Base-by-base conservation (phyloP, 1,140 invertebrate genomes). In the Calycopis cecrops region DNA sequence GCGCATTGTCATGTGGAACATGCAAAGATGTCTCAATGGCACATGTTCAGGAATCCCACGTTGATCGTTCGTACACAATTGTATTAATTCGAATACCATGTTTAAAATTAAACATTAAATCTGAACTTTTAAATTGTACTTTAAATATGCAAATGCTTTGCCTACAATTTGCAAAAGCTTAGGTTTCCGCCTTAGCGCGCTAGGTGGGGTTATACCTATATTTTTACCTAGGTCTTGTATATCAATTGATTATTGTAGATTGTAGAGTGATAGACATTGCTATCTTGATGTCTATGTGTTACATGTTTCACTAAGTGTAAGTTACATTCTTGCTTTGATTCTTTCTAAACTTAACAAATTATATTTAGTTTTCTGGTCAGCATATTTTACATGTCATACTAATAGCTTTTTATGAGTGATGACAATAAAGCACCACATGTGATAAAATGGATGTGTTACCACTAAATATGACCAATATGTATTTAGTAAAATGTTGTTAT, bases 1-100 rank as follows among this genome's bases (percentile, higher is more conserved):
- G 71, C 75, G 71, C 58, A 59, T 71, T 71, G 60, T 59, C 59
- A 52, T 49, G 68, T 71, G 70, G 63, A 73, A 62, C 73, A 69
- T 65, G 65, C 57, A 74, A 82, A 85, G 73, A 77, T 83, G 76
- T 79, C 73, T 66, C 65, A 60, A 57, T 73, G 76, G 76, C 83
- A 86, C 83, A 86, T 86, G 83, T 86, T 79, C 73, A 44, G 12
- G 1, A 44, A 17, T 44, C 40, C 68, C 57, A 50, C 50, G 17
- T 40, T 28, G 28, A 50, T 55, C 57, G 12, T 14, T 14, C 40
- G 14, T 55, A 63, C 68, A 70, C 58, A 58, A 47, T 38, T 48
- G 14, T 21, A 38, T 50, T 54, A 38, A 35, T 50, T 50, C 53
- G 9, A 50, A 54, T 35, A 40, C n/a, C 48, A 60, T 48, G 40